Evolutionary conservation across 1,140 invertebrate species (phyloP).

Genomic region (Thalassaphorura encarpata): DNA sequence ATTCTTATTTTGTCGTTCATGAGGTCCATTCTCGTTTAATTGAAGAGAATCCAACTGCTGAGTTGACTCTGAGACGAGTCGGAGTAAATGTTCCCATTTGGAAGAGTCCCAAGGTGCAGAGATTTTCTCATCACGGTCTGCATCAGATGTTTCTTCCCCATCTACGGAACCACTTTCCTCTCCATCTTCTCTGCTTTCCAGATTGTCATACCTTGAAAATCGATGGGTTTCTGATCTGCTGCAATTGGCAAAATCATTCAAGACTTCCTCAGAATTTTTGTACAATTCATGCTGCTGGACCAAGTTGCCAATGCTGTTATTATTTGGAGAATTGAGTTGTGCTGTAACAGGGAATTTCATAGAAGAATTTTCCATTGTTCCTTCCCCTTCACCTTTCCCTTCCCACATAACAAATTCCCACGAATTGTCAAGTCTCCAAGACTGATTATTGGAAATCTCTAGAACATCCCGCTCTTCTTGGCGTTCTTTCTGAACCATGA

Average conservation of each 20-base stretch:
- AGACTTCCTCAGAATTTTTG: neutral
- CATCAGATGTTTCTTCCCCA: slow-evolving; percentile 10
- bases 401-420: slow-evolving; percentile 31
- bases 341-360: slow-evolving; percentile 7
- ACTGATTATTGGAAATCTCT: slow-evolving; percentile 23
- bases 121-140: slow-evolving; percentile 24
- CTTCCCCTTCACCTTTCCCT: slow-evolving; percentile 15
- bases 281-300: neutral
- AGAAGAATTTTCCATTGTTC: neutral
- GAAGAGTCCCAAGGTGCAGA: slow-evolving; percentile 30
- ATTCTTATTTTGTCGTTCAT: slow-evolving; percentile 14
- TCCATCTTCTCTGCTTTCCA: slow-evolving; percentile 20
- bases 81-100: slow-evolving; percentile 28
- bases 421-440: slow-evolving; percentile 27
- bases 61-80: slow-evolving; percentile 29
- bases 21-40: slow-evolving; percentile 11
- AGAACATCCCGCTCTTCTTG: slow-evolving; percentile 15
- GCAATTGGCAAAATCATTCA: neutral
- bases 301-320: neutral
- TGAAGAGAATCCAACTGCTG: slow-evolving; percentile 30
- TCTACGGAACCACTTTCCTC: slow-evolving; percentile 10
- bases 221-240: slow-evolving; percentile 5
- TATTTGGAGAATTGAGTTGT: slow-evolving; percentile 2
- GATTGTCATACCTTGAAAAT: slow-evolving; percentile 32
- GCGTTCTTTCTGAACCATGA: slow-evolving; percentile 7